Evolutionary conservation across 2,113 vertebrate genomes (phyloP).

Genomic region (Lanius collurio): DNA sequence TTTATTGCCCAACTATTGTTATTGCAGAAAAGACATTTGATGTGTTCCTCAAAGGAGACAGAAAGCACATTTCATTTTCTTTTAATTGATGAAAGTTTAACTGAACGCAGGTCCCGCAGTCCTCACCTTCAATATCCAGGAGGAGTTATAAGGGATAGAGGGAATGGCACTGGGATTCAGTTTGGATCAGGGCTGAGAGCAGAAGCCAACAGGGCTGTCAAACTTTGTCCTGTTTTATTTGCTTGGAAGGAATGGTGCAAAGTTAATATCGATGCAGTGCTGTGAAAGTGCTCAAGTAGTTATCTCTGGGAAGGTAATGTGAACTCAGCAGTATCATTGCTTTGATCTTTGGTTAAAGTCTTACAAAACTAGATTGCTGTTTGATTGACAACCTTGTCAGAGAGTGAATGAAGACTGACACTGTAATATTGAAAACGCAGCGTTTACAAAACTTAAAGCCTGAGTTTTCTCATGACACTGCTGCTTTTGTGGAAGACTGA

Average conservation of each 20-base stretch:
- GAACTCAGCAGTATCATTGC: constrained; percentile 79
- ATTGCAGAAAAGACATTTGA: constrained; percentile 48
- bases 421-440: constrained; percentile 75
- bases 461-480: constrained; percentile 75
- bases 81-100: constrained; percentile 49
- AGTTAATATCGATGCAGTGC: constrained; percentile 65
- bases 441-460: constrained; percentile 68
- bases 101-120: not conserved
- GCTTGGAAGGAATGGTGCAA: constrained; percentile 43
- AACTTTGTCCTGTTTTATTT: constrained; percentile 41
- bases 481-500: constrained; percentile 71
- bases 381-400: constrained; percentile 78
- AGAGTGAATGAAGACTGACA: constrained; percentile 81
- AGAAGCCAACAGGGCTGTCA: constrained; percentile 14
- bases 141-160: not conserved
- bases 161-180: not conserved
- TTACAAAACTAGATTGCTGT: constrained; percentile 73
- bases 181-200: not conserved
- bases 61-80: not conserved
- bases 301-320: constrained; percentile 72
- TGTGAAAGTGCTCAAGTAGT: constrained; percentile 50
- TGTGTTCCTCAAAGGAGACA: constrained; percentile 35
- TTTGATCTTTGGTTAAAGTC: constrained; percentile 77
- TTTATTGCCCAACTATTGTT: constrained; percentile 62
- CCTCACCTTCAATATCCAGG: not conserved